phyloP scores from a whole-genome alignment of 2,888 invertebrate genomes.

The Eristalis arbustorum region DNA sequence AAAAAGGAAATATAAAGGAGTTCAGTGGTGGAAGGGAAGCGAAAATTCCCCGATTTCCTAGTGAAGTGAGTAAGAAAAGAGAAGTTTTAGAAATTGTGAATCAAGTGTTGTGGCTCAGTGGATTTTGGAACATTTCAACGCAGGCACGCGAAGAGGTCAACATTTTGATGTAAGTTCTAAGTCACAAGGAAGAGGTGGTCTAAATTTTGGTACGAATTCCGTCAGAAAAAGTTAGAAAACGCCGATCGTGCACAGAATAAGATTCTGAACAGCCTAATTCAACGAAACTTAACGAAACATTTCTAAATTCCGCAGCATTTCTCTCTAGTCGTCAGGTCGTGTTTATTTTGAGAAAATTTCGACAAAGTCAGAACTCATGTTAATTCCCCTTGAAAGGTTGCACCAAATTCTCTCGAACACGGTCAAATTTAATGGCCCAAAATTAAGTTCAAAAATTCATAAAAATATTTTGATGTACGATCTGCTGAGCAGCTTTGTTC shows the following conservation, averaged over 20 bases:
- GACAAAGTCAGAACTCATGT: too few relatives aligned
- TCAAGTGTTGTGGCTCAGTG: background rate
- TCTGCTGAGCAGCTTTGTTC: background rate
- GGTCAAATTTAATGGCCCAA: background rate
- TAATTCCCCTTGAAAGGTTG: too few relatives aligned
- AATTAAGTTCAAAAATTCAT: background rate
- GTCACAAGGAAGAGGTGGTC: background rate
- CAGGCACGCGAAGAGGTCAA: background rate
- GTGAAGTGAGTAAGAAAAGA: background rate
- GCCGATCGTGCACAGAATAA: too few relatives aligned
- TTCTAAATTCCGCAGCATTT: too few relatives aligned
- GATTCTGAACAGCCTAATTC: too few relatives aligned
- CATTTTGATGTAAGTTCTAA: background rate
- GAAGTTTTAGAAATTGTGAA: background rate
- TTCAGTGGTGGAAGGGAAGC: background rate
- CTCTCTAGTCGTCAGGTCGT: too few relatives aligned
- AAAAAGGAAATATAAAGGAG: background rate
- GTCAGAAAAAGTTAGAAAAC: background rate
- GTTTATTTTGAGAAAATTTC: too few relatives aligned
- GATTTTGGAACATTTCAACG: background rate
- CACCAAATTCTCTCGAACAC: background rate
- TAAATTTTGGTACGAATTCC: background rate
- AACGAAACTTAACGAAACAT: too few relatives aligned
- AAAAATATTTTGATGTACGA: background rate
- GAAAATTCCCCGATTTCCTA: background rate